Percentiles rank a stretch among this genome's conserved stretches.
Evolutionary conservation across 2,113 vertebrate genomes (phyloP).

Genomic region (Hemichromis elongatus): DNA sequence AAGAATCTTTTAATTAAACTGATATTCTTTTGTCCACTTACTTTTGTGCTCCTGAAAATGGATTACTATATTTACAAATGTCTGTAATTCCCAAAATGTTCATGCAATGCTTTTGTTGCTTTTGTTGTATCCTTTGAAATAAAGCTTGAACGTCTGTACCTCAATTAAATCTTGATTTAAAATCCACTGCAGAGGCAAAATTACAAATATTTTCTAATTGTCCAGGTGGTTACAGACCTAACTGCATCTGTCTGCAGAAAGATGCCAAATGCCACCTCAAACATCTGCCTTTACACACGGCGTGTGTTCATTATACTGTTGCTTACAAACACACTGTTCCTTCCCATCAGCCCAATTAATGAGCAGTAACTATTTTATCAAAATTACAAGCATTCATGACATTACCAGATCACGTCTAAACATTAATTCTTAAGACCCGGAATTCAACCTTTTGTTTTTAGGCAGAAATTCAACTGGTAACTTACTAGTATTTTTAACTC

Average conservation of each 20-base stretch:
- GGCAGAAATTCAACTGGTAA: neutral
- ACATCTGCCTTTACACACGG: conserved; percentile 40
- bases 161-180: neutral
- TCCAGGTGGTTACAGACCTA: neutral
- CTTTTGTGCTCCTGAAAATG: neutral
- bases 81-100: neutral
- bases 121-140: neutral
- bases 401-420: neutral
- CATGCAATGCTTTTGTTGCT: neutral
- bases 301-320: neutral
- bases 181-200: neutral
- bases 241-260: neutral
- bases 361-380: neutral
- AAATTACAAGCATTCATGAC: neutral
- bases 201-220: neutral
- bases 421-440: neutral
- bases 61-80: neutral
- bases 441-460: neutral
- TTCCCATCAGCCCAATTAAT: neutral
- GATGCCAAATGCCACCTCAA: neutral
- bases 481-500: neutral
- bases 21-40: neutral
- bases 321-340: neutral
- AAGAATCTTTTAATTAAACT: neutral
- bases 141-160: neutral